phyloP scores from a whole-genome alignment of 2,888 invertebrate genomes.

The Notocelia uddmanniana region DNA sequence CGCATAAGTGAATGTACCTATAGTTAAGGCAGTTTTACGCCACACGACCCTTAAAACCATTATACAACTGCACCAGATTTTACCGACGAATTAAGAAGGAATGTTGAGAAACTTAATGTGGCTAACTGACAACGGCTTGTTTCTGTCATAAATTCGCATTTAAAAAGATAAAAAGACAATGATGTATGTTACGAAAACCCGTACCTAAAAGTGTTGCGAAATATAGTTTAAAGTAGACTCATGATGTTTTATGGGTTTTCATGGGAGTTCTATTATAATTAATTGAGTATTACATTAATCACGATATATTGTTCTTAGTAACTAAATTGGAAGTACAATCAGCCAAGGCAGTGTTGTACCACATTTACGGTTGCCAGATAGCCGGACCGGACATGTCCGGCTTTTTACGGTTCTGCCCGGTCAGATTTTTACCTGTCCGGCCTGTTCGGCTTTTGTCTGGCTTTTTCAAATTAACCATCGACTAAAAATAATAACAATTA shows the following conservation, averaged over 20 bases:
- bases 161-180: slow-evolving; percentile 37
- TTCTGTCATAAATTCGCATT: slow-evolving; percentile 38
- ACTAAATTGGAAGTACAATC: no score
- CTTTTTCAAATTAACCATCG: no score
- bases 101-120: slow-evolving; percentile 54
- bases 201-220: slow-evolving; percentile 20
- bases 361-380: no score
- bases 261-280: slow-evolving; percentile 19
- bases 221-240: slow-evolving; percentile 7
- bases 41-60: slow-evolving; percentile 53
- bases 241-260: slow-evolving; percentile 29
- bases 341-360: no score
- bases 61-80: slow-evolving; percentile 48
- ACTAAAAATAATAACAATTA: no score
- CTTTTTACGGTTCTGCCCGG: no score
- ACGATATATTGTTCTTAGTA: background rate
- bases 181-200: slow-evolving; percentile 22
- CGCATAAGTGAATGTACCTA: slow-evolving; percentile 56
- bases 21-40: slow-evolving; percentile 50
- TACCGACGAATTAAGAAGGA: slow-evolving; percentile 54
- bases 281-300: slow-evolving; percentile 6
- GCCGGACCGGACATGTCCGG: no score
- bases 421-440: no score
- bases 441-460: no score
- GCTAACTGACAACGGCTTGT: slow-evolving; percentile 21